A percentile compares a stretch with the other conserved stretches of the same genome.
Evolutionary conservation across 2,113 vertebrate species (phyloP).

Genomic region (Electrona antarctica): DNA sequence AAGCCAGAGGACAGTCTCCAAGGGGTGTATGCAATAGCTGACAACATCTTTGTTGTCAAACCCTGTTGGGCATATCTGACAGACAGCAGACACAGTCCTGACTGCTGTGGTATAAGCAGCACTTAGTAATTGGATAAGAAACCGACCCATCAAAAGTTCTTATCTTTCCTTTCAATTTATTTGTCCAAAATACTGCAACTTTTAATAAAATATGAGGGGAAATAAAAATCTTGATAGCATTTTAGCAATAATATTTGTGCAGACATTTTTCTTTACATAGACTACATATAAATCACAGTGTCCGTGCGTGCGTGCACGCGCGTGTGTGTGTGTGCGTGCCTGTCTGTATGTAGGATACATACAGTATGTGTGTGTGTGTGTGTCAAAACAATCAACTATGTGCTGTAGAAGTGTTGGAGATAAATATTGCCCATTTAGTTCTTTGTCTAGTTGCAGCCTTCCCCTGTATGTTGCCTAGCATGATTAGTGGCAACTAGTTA

Average conservation of each 20-base stretch:
- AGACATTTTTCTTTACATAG: background rate
- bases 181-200: slow-evolving; percentile 23
- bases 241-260: background rate
- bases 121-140: background rate
- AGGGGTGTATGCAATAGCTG: background rate
- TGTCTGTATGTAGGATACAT: too few species aligned
- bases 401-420: background rate
- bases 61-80: background rate
- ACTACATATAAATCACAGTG: slow-evolving; percentile 1
- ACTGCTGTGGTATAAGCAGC: background rate
- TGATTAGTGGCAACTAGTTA: slow-evolving; percentile 81
- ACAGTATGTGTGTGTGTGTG: too few species aligned
- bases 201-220: slow-evolving; percentile 1
- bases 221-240: background rate
- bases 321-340: too few species aligned
- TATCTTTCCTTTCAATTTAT: slow-evolving; percentile 45
- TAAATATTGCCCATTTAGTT: slow-evolving; percentile 6
- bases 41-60: background rate
- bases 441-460: slow-evolving; percentile 45
- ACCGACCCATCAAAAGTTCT: slow-evolving; percentile 31
- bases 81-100: background rate
- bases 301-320: too few species aligned
- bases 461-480: slow-evolving; percentile 52
- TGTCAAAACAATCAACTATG: too few species aligned
- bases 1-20: too few species aligned